Conservation (phyloP, 2,797 vertebrate genomes). For the Oryzias dopingdopingensis region DNA sequence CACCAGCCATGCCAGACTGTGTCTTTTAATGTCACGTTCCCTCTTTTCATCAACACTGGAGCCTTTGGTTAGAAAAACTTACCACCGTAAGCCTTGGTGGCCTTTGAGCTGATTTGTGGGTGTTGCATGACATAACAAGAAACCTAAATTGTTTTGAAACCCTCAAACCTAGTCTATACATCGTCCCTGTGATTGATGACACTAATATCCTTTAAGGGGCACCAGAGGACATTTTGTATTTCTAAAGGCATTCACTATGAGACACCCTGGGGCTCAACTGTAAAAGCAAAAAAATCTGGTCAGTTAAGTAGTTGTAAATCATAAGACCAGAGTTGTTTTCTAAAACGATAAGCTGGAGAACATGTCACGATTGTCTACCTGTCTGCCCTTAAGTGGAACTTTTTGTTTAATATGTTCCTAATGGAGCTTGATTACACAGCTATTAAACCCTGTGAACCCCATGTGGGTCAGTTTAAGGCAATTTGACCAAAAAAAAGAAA, state of each 20-base stretch:
- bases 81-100: slow-evolving; percentile 51
- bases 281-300: neutral
- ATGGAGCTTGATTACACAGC: slow-evolving; percentile 70
- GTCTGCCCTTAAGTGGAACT: slow-evolving; percentile 64
- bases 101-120: slow-evolving; percentile 50
- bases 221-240: slow-evolving; percentile 17
- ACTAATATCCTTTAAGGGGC: slow-evolving; percentile 2
- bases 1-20: slow-evolving; percentile 58
- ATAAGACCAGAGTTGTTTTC: slow-evolving; percentile 56
- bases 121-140: slow-evolving; percentile 46
- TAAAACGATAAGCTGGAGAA: slow-evolving; percentile 43
- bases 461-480: slow-evolving; percentile 40
- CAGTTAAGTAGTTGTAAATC: slow-evolving; percentile 39
- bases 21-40: slow-evolving; percentile 63
- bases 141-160: slow-evolving; percentile 34
- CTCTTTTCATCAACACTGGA: slow-evolving; percentile 46
- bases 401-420: slow-evolving; percentile 68
- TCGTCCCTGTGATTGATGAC: slow-evolving; percentile 26
- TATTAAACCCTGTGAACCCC: slow-evolving; percentile 56
- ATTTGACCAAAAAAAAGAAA: slow-evolving; percentile 41
- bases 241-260: neutral
- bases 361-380: slow-evolving; percentile 50
- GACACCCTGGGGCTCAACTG: slow-evolving; percentile 17
- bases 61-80: slow-evolving; percentile 32
- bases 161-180: slow-evolving; percentile 23